Base-by-base conservation (phyloP, 2,113 vertebrate species). In the Sclerurus mexicanus region DNA sequence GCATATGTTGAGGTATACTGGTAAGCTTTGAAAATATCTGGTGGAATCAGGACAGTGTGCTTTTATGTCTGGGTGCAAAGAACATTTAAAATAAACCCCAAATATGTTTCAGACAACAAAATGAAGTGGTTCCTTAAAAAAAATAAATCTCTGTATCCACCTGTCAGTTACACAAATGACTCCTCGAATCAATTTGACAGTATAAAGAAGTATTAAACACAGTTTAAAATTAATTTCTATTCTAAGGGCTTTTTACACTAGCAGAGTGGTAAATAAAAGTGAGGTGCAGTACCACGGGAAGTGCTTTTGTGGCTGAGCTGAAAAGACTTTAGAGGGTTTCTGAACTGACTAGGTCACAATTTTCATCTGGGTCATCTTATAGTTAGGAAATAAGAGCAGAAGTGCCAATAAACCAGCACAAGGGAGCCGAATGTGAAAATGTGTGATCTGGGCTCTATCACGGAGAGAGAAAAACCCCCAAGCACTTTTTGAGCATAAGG, bases 401-500 rank as follows among this genome's bases (percentile, higher is more conserved):
- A 91, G 55, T 59, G 80, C 72, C 74, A n/a, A 3, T 58, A 90
- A 95, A 93, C 18, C 20, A 78, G 59, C 21, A 6, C 50, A 50
- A 87, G 90, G 71, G 86, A 73, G 33, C 55, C 6, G 69, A 75
- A 76, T 55, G 80, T 89, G 80, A 91, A 88, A 91, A 71, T 15
- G 42, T 50, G 85, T 59, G 92, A 71, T 88, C 90, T 94, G 93
- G 94, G 77, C 58, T 92, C n/a, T 60, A 39, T 89, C 89, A 93
- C 0, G 0, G n/a, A 35, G 20, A 88, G 60, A 24, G 44, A 79
- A 84, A 80, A 80, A 88, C 2, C 22, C 2, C 22, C 1, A 2
- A 75, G 56, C 4, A 10, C 30, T 71, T 76, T 89, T 53, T 44
- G 42, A 85, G 84, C n/a, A 46, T 13, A 88, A 62, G 21, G 69